phyloP scores from a whole-genome alignment of 2,888 invertebrate genomes.

The Copidosoma aretas region DNA sequence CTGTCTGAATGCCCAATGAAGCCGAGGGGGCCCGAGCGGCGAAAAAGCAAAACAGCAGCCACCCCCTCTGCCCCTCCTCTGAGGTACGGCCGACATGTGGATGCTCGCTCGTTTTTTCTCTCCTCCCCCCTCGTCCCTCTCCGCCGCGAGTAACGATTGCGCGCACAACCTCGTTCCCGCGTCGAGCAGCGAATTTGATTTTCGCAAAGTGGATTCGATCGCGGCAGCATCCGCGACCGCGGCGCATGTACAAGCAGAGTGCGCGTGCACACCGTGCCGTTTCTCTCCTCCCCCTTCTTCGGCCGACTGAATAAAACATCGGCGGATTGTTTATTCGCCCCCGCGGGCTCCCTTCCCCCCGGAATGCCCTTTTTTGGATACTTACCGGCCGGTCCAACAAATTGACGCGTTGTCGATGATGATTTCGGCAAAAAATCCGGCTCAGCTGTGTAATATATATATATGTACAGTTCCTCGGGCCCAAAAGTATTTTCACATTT shows the following conservation, averaged over 20 bases:
- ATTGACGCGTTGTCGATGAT: slow-evolving; percentile 8
- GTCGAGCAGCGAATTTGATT: slow-evolving; percentile 20
- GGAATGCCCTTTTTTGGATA: background rate
- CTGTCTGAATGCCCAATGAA: slow-evolving; percentile 61
- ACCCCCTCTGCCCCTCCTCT: slow-evolving; percentile 10
- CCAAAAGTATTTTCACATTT: too few relatives aligned
- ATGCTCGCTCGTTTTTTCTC: background rate
- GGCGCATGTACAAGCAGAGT: background rate
- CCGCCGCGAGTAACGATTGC: slow-evolving; percentile 15
- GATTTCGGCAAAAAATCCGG: slow-evolving; percentile 5
- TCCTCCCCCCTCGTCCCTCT: background rate
- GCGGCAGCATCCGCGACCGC: too few relatives aligned
- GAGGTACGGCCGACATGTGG: slow-evolving; percentile 4
- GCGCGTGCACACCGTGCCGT: background rate
- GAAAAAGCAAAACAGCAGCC: slow-evolving; percentile 45
- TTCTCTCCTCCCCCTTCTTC: background rate
- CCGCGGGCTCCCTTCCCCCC: background rate
- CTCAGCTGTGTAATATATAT: too few relatives aligned
- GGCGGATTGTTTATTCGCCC: slow-evolving; percentile 1
- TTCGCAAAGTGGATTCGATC: slow-evolving; percentile 7
- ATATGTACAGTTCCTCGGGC: too few relatives aligned
- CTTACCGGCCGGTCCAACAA: slow-evolving; percentile 5
- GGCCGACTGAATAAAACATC: slow-evolving; percentile 28
- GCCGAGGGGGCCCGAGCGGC: slow-evolving; percentile 29
- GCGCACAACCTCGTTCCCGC: slow-evolving; percentile 6